phyloP scores from a whole-genome alignment of 1,140 invertebrate genomes.

The Theocolax elegans region DNA sequence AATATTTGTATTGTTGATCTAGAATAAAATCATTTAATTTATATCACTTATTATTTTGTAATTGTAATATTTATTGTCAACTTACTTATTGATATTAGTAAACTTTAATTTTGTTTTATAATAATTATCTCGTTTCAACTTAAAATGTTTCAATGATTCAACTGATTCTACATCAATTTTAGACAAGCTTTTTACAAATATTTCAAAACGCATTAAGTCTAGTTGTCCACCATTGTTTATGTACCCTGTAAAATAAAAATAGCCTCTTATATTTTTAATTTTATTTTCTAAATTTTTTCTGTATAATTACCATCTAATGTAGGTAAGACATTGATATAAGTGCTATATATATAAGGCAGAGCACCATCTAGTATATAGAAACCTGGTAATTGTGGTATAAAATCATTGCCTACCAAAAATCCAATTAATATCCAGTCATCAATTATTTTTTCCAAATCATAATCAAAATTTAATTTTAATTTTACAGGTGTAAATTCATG shows the following conservation, averaged over 20 bases:
- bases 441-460: constrained; percentile 84
- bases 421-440: constrained; percentile 91
- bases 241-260: constrained; percentile 75
- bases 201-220: constrained; percentile 87
- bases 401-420: constrained; percentile 97
- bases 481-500: constrained; percentile 88
- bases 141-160: no score
- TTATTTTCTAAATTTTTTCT: no score
- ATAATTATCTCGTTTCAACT: no score
- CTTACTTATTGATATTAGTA: constrained; percentile 76
- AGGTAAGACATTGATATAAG: constrained; percentile 89
- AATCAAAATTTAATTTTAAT: constrained; percentile 73
- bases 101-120: constrained; percentile 64
- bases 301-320: constrained; percentile 79
- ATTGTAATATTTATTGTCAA: neutral
- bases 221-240: constrained; percentile 91
- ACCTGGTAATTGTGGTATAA: constrained; percentile 94
- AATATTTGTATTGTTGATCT: constrained; percentile 82
- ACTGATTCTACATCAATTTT: no score
- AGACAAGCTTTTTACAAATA: constrained; percentile 76
- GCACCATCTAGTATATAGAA: constrained; percentile 93
- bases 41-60: constrained; percentile 48
- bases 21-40: constrained; percentile 45
- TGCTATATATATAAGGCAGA: constrained; percentile 85
- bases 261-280: neutral